A percentile compares a stretch with the other conserved stretches of the same genome.
These are phyloP conservation scores for Drosophila kanekoi DNA, from an alignment of 2,888 invertebrate genomes.

Conservation along the genomic window DNA sequence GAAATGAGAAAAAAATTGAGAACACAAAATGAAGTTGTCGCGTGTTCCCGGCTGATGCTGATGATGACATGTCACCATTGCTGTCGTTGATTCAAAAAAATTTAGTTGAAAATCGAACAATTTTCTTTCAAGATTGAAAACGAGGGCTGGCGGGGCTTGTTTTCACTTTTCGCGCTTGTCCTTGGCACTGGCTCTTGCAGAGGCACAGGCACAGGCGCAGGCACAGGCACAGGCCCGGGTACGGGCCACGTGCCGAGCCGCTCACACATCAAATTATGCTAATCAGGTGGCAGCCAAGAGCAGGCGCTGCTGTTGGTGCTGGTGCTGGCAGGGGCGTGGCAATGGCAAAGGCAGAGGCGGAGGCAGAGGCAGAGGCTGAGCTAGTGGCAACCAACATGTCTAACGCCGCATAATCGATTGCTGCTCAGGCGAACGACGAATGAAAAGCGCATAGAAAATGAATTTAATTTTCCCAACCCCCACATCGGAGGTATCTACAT, in stretches of 20 bases:
- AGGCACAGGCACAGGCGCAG: background rate
- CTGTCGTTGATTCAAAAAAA: slow-evolving; percentile 60
- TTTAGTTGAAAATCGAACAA: slow-evolving; percentile 59
- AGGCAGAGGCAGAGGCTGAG: background rate
- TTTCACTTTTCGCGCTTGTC: slow-evolving; percentile 53
- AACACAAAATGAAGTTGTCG: slow-evolving; percentile 70
- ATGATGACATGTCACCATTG: slow-evolving; percentile 64
- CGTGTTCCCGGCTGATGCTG: slow-evolving; percentile 51
- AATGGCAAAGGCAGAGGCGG: background rate
- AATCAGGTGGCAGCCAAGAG: slow-evolving; percentile 60
- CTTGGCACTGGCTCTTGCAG: slow-evolving; percentile 36
- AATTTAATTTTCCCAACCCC: slow-evolving; percentile 40
- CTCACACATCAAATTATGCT: slow-evolving; percentile 75
- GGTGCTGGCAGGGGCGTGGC: background rate
- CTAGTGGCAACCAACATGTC: slow-evolving; percentile 19
- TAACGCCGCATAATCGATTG: slow-evolving; percentile 55
- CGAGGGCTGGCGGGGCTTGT: slow-evolving; percentile 20
- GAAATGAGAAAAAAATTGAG: slow-evolving; percentile 6
- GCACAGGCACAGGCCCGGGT: slow-evolving; percentile 4
- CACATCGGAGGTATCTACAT: background rate
- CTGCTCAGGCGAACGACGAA: slow-evolving; percentile 30
- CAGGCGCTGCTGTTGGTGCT: background rate
- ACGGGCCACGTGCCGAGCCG: slow-evolving; percentile 35
- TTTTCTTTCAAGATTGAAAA: slow-evolving; percentile 50
- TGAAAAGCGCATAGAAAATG: slow-evolving; percentile 53